Evolutionary conservation across 2,888 invertebrate species (phyloP).

Genomic region (Lymantria dispar): DNA sequence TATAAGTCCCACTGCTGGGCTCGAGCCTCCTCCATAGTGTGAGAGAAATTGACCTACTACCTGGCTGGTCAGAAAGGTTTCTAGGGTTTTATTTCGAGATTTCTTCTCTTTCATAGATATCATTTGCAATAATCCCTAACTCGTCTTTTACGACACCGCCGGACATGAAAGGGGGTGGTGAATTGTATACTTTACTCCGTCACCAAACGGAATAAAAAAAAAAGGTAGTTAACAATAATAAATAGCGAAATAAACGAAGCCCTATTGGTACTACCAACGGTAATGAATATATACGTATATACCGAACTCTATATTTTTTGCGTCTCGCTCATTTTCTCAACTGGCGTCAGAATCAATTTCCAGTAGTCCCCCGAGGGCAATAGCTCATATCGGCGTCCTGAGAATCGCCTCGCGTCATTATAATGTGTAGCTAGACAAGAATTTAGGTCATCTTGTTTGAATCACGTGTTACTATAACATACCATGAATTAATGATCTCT

Average conservation of each 20-base stretch:
- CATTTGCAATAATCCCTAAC: no score
- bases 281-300: constrained; percentile 28
- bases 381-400: constrained; percentile 49
- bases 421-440: constrained; percentile 24
- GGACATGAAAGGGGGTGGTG: no score
- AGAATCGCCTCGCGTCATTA: constrained; percentile 33
- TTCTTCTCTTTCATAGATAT: no score
- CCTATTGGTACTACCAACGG: constrained; percentile 29
- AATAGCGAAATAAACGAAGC: constrained; percentile 26
- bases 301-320: constrained; percentile 27
- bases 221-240: constrained; percentile 42
- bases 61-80: no score
- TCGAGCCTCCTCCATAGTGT: no score
- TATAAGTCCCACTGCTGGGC: no score
- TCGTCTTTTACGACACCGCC: no score
- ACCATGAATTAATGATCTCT: no score
- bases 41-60: no score
- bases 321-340: constrained; percentile 44
- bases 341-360: constrained; percentile 50
- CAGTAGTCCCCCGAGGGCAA: constrained; percentile 40
- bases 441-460: constrained; percentile 15
- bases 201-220: no score
- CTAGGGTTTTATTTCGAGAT: no score
- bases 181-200: no score
- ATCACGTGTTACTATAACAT: background rate